A percentile compares a stretch with the other conserved stretches of the same genome.
phyloP scores from a whole-genome alignment of 2,797 vertebrate species.

The Diceros bicornis region DNA sequence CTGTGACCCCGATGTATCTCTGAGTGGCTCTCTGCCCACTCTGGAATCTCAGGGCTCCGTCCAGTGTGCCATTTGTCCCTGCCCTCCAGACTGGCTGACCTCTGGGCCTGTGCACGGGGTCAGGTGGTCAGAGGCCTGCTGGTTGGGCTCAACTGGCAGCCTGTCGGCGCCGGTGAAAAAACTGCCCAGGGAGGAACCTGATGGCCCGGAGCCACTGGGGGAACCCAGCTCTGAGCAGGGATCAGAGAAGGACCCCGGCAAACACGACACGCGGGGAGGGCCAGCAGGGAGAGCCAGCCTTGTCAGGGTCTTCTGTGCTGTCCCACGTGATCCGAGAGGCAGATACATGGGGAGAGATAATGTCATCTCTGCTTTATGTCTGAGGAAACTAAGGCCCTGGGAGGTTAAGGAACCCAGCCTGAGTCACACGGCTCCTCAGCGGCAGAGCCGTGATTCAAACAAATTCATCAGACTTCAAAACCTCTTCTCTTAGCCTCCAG shows the following conservation, averaged over 20 bases:
- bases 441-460: background rate
- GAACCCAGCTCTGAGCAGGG: background rate
- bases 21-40: accelerated
- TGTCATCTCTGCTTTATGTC: background rate
- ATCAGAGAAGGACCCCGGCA: background rate
- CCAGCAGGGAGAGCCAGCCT: background rate
- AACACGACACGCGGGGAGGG: accelerated
- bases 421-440: background rate
- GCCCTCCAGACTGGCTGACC: background rate
- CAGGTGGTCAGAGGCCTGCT: background rate
- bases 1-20: background rate
- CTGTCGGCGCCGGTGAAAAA: background rate
- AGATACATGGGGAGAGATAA: background rate
- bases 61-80: background rate
- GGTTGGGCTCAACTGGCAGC: background rate
- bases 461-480: background rate
- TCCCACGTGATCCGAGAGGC: background rate
- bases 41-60: background rate
- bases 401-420: background rate
- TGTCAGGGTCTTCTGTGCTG: accelerated
- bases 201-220: background rate
- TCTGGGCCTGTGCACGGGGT: background rate
- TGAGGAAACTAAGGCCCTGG: background rate
- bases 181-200: background rate
- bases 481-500: background rate